These are phyloP conservation scores for Alloscopus bannaensis DNA, from an alignment of 2,888 invertebrate genomes.

Conservation along the genomic window DNA sequence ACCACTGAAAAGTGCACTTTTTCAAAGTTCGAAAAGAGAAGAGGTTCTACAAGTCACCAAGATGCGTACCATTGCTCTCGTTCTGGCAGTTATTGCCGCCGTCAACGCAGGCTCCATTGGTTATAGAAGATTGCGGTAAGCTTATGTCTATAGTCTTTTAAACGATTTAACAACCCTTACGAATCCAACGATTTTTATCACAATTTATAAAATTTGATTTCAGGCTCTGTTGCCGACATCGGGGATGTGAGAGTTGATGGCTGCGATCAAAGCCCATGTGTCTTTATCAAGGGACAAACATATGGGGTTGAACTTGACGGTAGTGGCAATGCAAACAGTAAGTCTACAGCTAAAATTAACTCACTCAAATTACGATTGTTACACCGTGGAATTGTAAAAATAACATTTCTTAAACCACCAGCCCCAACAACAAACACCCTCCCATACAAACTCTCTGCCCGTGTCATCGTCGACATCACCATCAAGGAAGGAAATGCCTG, in stretches of 20 bases:
- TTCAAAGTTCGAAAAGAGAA: too few relatives aligned
- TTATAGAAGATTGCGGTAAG: constrained; percentile 7
- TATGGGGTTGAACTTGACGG: constrained; percentile 1
- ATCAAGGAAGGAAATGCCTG: constrained; percentile 1
- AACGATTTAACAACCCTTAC: too few relatives aligned
- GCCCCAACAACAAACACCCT: not conserved
- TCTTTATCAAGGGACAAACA: not conserved
- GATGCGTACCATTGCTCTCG: not conserved
- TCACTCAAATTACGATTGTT: not conserved
- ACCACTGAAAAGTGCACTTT: too few relatives aligned
- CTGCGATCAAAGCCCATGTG: not conserved
- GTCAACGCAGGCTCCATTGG: constrained; percentile 5
- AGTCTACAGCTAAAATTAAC: too few relatives aligned
- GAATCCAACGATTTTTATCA: not conserved
- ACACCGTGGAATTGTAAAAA: too few relatives aligned
- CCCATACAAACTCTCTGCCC: constrained; percentile 5
- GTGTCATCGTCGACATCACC: constrained; percentile 3
- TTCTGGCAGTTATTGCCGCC: constrained; percentile 7
- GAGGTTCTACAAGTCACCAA: not conserved
- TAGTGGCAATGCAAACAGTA: not conserved
- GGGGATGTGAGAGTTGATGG: not conserved
- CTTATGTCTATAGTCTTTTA: not conserved
- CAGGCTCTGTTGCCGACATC: not conserved
- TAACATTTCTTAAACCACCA: not conserved
- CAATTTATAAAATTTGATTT: not conserved